Conservation (phyloP, 2,888 invertebrate species). For the Ligdia adustata region DNA sequence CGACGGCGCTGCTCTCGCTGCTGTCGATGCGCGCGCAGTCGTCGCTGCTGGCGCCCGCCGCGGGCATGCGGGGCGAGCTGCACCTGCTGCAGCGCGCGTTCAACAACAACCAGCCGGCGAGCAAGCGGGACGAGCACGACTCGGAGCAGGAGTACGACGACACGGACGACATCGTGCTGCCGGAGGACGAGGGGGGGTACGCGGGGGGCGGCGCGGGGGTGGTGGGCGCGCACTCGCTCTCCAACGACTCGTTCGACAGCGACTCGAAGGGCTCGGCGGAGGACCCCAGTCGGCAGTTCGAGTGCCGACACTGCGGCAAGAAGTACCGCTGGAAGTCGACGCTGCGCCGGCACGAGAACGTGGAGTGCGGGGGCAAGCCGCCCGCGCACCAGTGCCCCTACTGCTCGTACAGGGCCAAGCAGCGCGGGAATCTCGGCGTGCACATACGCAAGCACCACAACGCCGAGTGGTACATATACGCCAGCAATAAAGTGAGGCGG, state of each 20-base stretch:
- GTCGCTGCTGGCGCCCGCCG: conserved; percentile 51
- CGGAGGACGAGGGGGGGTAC: conserved; percentile 68
- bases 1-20: conserved; percentile 76
- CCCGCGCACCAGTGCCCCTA: conserved; percentile 92
- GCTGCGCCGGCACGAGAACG: conserved; percentile 91
- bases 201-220: conserved; percentile 35
- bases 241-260: not conserved
- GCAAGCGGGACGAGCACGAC: conserved; percentile 71
- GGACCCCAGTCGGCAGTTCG: conserved; percentile 86
- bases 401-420: conserved; percentile 91
- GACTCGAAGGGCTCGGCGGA: conserved; percentile 48
- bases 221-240: conserved; percentile 10
- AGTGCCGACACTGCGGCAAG: conserved; percentile 93
- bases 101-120: conserved; percentile 60
- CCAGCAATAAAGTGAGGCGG: conserved; percentile 75
- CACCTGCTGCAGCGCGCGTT: conserved; percentile 62
- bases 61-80: conserved; percentile 23
- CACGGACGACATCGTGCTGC: conserved; percentile 79
- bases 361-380: conserved; percentile 93
- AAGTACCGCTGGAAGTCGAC: conserved; percentile 94
- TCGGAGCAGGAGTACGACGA: conserved; percentile 79
- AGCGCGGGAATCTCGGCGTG: conserved; percentile 91
- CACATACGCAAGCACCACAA: conserved; percentile 92
- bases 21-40: conserved; percentile 62
- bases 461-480: conserved; percentile 80